Evolutionary conservation across 1,140 invertebrate genomes (phyloP), one percentile per base, ranked within the genome.

Genomic region (Anastrepha ludens): DNA sequence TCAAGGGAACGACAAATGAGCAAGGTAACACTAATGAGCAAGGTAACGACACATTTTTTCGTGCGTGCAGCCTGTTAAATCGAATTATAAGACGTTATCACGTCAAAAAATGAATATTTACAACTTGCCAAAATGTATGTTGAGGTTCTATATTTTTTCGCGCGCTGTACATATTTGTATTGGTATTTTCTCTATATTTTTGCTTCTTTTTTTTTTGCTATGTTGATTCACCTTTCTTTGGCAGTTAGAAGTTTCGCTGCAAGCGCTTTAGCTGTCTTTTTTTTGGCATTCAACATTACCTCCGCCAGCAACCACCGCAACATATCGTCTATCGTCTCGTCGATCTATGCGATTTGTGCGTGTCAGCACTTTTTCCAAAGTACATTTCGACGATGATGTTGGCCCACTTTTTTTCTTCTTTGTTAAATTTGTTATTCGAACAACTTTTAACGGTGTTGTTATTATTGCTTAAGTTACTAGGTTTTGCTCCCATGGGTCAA

Each of bases 321-420:
- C 67, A 41, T 74, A 74, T 47, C 70, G 41, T 17, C 70, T 74
- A 47, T 74, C 70, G 11, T 11, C 70, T 74, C 39, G 70, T 47
- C 44, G 70, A 74, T 74, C 70, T 74, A 50, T 74, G 70, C 70
- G 70, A 74, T 47, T 74, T 74, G 39, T 47, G 70, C 70, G 70
- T 41, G 70, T 74, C 70, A 50, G 70, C 70, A 74, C 70, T 74
- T 74, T 50, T 74, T 74, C 70, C 44, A 47, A 74, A 74, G 11
- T 6, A 50, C 39, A 41, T 50, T 47, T 39, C 5, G 70, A 13
- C 17, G 41, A n/a, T 39, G 20, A 29, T 6, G 39, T 44, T 44
- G 2, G 70, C 7, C 7, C 0, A 44, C 29, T 50, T 47, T 74
- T 70, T 15, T 47, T n/a, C 44, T n/a, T 3, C 41, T 74, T 1